Percentiles rank a stretch among this genome's conserved stretches.
phyloP scores from a whole-genome alignment of 2,113 vertebrate species.

The Thymallus thymallus region DNA sequence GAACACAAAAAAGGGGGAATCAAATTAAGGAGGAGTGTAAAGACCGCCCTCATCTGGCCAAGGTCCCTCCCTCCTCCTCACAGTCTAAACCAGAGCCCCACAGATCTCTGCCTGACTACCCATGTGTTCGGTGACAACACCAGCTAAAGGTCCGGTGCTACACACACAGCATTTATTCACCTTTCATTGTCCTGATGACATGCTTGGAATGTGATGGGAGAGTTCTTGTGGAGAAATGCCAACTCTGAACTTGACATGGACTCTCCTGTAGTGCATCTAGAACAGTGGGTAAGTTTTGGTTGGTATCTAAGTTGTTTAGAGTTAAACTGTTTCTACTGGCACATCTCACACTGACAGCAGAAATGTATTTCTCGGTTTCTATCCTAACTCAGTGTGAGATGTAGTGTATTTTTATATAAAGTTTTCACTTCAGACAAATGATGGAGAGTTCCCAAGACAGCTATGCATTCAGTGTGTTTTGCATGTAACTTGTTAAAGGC shows the following conservation, averaged over 20 bases:
- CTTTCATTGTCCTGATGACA: slow-evolving; percentile 76
- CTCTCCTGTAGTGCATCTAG: slow-evolving; percentile 45
- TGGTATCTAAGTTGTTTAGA: background rate
- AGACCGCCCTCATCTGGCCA: slow-evolving; percentile 50
- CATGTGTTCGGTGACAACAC: slow-evolving; percentile 73
- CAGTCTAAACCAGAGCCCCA: slow-evolving; percentile 70
- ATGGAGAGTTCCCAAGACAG: background rate
- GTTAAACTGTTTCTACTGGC: too few relatives aligned
- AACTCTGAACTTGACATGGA: slow-evolving; percentile 26
- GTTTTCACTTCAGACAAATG: background rate
- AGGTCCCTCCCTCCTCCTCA: slow-evolving; percentile 65
- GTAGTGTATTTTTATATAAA: background rate
- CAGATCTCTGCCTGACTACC: slow-evolving; percentile 57
- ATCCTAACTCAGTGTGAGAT: background rate
- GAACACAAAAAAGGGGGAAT: slow-evolving; percentile 27
- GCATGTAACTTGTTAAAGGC: slow-evolving; percentile 53
- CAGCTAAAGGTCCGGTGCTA: slow-evolving; percentile 68
- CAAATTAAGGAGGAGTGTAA: slow-evolving; percentile 24
- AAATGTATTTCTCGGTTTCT: too few relatives aligned
- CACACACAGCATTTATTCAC: slow-evolving; percentile 69
- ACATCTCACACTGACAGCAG: too few relatives aligned
- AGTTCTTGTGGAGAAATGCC: slow-evolving; percentile 57
- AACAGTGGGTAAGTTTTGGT: slow-evolving; percentile 73
- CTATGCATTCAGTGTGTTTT: slow-evolving; percentile 53
- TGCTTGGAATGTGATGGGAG: slow-evolving; percentile 66